Evolutionary conservation across 2,888 invertebrate genomes (phyloP), one percentile per base, ranked within the genome.

Genomic region (Conistra vaccinii): DNA sequence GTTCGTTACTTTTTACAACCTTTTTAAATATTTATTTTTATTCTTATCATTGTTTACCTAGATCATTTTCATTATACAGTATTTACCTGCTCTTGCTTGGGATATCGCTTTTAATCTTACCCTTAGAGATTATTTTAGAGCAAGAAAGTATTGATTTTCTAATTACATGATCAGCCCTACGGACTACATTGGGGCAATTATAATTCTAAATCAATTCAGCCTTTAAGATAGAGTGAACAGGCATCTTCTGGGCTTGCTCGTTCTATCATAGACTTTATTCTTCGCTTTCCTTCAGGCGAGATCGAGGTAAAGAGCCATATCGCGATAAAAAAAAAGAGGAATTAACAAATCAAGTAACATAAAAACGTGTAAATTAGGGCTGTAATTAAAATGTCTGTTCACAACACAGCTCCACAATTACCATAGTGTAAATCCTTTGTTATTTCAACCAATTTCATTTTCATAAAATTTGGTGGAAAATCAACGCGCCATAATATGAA

Each of bases 391-490:
- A 14, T 14, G 10, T 26, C 4, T 10, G 10, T 23, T n/a, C 20
- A n/a, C 4, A 5, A 35, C 4, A 32, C 1, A 17, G 23, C 1
- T n/a, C 12, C 3, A 51, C 1, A 1, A 12, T 69, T n/a, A 2
- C 2, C 35, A 26, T 20, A 39, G 4, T 5, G 9, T 45, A 0
- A 12, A 51, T 29, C 6, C 20, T 55, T 61, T 10, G n/a, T 6
- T 45, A 23, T n/a, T 45, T 14, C 7, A 29, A 53, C n/a, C 32
- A 14, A 61, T 53, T 67, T 58, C 5, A 29, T 39, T 55, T 26
- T 26, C 6, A 69, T 26, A 61, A 14, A 14, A 53, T 77, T 58
- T 32, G 20, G 42, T 68, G 51, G 61, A 65, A 63, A 60, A 74
- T 60, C 60, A 51, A 51, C 29, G 26, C 26, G 23, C 10, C 55